Percentiles rank a stretch among this genome's conserved stretches.
phyloP scores from a whole-genome alignment of 2,888 invertebrate species.

The Penaeus monodon region DNA sequence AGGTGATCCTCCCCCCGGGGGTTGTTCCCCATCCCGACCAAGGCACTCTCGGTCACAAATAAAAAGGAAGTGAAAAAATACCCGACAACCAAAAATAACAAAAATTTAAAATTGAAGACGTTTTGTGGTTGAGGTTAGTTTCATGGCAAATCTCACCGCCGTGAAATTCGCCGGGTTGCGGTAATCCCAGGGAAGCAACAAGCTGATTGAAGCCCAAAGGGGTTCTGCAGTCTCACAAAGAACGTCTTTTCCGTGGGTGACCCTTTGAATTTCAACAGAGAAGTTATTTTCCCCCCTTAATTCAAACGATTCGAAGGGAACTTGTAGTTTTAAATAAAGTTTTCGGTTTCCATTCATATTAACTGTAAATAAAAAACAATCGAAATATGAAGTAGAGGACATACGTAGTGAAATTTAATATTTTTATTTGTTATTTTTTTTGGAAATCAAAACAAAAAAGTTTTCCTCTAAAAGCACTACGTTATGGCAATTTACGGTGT shows the following conservation, averaged over 20 bases:
- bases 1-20: not conserved
- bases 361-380: no score
- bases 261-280: constrained; percentile 2
- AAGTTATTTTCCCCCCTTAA: not conserved
- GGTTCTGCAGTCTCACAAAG: constrained; percentile 39
- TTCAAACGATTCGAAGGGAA: no score
- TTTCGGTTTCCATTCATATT: no score
- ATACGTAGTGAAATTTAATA: no score
- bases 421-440: no score
- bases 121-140: not conserved
- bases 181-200: not conserved
- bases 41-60: constrained; percentile 15
- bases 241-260: constrained; percentile 46
- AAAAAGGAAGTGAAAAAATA: no score
- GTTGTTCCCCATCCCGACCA: constrained; percentile 39
- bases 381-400: no score
- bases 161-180: constrained; percentile 11
- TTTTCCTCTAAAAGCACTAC: not conserved
- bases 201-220: constrained; percentile 6
- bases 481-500: not conserved
- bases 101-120: not conserved
- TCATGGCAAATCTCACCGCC: not conserved
- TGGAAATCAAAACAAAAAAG: no score
- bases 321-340: no score
- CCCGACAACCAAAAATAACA: not conserved